phyloP scores from a whole-genome alignment of 2,797 vertebrate genomes.

The Platyrinchus mystaceus region DNA sequence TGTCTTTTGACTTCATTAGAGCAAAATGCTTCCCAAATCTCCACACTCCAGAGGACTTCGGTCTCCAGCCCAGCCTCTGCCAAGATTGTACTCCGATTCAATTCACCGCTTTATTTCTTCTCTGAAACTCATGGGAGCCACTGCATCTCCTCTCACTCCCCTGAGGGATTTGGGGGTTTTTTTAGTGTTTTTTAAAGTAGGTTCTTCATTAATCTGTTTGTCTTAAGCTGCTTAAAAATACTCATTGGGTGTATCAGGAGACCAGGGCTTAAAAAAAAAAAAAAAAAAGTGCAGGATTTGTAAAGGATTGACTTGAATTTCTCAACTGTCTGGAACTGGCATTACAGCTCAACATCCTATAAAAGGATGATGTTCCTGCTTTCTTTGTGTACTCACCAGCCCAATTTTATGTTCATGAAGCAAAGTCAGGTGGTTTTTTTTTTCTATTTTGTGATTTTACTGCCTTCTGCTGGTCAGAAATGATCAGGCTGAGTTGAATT shows the following conservation, averaged over 20 bases:
- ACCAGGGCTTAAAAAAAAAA: background rate
- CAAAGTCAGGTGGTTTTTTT: background rate
- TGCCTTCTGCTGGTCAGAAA: constrained; percentile 60
- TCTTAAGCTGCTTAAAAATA: constrained; percentile 1
- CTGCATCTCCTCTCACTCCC: background rate
- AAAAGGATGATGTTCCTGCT: background rate
- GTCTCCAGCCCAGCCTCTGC: background rate
- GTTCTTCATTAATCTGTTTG: background rate
- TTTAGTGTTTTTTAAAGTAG: background rate
- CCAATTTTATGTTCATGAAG: background rate
- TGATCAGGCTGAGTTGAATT: background rate
- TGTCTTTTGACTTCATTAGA: background rate
- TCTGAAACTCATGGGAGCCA: background rate
- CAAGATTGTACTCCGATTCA: background rate
- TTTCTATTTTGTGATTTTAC: constrained; percentile 41
- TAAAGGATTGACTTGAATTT: background rate
- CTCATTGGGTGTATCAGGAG: background rate
- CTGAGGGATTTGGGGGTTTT: accelerated
- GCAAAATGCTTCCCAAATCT: background rate
- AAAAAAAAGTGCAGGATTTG: background rate
- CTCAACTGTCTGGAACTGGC: background rate
- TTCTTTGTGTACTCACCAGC: background rate
- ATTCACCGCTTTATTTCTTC: background rate
- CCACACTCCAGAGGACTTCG: accelerated
- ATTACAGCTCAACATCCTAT: background rate